A percentile compares a stretch with the other conserved stretches of the same genome.
These are phyloP conservation scores for Varanus komodoensis DNA, from an alignment of 2,113 vertebrate species.

Conservation along the genomic window DNA sequence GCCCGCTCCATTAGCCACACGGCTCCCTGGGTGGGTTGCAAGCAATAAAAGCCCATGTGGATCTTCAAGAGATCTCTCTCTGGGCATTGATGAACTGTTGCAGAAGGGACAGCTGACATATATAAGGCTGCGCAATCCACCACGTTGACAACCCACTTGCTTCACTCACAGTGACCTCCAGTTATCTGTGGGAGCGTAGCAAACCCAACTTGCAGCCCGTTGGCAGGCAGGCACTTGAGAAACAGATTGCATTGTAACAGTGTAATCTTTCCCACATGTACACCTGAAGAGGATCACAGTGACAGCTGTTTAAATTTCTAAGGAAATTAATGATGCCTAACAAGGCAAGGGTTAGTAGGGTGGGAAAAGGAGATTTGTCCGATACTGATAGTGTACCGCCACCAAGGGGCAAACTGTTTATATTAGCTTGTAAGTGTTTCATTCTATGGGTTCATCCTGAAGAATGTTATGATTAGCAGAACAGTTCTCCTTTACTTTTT, in stretches of 20 bases:
- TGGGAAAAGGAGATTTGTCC: conserved; percentile 62
- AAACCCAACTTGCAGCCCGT: conserved; percentile 56
- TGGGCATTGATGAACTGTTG: conserved; percentile 70
- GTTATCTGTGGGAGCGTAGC: conserved; percentile 83
- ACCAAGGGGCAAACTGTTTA: conserved; percentile 80
- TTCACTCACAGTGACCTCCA: conserved; percentile 77
- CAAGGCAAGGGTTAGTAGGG: conserved; percentile 80
- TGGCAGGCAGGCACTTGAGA: conserved; percentile 79
- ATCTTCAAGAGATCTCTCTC: conserved; percentile 59
- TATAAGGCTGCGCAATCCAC: conserved; percentile 76
- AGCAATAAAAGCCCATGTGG: background rate
- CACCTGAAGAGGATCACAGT: conserved; percentile 84
- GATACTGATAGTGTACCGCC: conserved; percentile 77
- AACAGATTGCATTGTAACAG: conserved; percentile 81
- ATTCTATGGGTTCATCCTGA: conserved; percentile 69
- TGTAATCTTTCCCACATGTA: conserved; percentile 87
- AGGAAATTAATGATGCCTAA: conserved; percentile 84
- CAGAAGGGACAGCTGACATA: conserved; percentile 77
- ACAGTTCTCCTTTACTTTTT: conserved; percentile 72
- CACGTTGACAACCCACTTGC: conserved; percentile 75
- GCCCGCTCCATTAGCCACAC: too few relatives aligned
- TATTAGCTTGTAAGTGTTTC: conserved; percentile 77
- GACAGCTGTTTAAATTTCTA: conserved; percentile 88
- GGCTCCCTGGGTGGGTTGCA: too few relatives aligned
- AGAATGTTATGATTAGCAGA: conserved; percentile 73